Evolutionary conservation across 2,797 vertebrate species (phyloP).

Genomic region (Coregonus ussuriensis): DNA sequence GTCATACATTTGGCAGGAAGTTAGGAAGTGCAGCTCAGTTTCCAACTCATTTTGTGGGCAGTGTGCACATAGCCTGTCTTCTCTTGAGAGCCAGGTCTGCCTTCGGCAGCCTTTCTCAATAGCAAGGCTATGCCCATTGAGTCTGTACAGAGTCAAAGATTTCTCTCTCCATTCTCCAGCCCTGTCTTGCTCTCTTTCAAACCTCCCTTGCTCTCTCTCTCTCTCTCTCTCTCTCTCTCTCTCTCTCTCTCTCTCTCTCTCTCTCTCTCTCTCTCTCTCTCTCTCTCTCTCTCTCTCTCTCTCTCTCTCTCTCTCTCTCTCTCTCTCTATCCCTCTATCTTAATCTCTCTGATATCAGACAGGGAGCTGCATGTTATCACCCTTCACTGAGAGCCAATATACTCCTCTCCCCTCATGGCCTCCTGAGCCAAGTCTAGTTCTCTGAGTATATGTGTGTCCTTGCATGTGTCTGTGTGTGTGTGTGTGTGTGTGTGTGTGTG

Average conservation of each 20-base stretch:
- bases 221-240: neutral
- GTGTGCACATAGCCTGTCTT: no score
- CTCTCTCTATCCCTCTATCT: neutral
- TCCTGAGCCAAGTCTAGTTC: neutral
- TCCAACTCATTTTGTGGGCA: no score
- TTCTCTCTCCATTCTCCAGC: no score
- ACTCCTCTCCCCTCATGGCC: neutral
- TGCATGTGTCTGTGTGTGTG: neutral
- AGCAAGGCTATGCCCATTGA: no score
- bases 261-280: neutral
- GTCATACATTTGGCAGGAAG: no score
- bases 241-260: conserved; percentile 36
- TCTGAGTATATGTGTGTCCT: neutral
- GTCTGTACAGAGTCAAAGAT: no score
- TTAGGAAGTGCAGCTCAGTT: no score
- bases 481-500: no score
- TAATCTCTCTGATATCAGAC: neutral
- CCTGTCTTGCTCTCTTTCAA: no score
- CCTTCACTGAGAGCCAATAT: neutral
- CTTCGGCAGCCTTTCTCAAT: no score
- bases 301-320: neutral
- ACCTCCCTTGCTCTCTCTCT: no score
- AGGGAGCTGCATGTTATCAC: neutral
- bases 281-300: neutral
- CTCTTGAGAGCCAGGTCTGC: no score